These are phyloP conservation scores for Peromyscus melanophrys DNA, from an alignment of 2,797 vertebrate species.

Conservation along the genomic window DNA sequence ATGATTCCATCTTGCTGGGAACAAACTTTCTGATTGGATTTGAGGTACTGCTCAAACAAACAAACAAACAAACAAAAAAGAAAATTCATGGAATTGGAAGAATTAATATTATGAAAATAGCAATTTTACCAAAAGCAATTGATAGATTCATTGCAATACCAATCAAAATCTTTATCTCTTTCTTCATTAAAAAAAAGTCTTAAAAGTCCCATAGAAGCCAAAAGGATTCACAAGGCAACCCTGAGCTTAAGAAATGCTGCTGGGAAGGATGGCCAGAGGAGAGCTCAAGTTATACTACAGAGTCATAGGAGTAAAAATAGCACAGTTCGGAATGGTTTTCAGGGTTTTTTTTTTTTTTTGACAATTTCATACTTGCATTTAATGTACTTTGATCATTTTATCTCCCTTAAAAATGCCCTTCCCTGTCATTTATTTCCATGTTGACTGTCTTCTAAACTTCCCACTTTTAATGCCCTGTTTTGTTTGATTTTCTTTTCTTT, in stretches of 20 bases:
- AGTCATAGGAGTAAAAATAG: background rate
- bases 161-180: background rate
- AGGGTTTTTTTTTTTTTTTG: background rate
- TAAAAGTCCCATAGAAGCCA: background rate
- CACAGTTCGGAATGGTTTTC: no score
- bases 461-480: background rate
- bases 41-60: background rate
- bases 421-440: no score
- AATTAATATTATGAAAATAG: no score
- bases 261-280: background rate
- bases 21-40: background rate
- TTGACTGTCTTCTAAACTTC: background rate
- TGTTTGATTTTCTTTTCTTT: background rate
- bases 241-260: background rate
- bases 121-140: background rate
- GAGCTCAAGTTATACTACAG: background rate
- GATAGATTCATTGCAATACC: background rate
- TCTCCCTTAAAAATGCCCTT: no score
- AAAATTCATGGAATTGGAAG: no score
- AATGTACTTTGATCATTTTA: background rate
- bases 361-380: background rate
- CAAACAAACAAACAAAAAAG: no score
- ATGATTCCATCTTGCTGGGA: background rate
- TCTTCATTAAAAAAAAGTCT: background rate
- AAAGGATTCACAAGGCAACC: background rate